Base-by-base conservation (phyloP, 2,888 invertebrate genomes). In the Alviniconcha strummeri region DNA sequence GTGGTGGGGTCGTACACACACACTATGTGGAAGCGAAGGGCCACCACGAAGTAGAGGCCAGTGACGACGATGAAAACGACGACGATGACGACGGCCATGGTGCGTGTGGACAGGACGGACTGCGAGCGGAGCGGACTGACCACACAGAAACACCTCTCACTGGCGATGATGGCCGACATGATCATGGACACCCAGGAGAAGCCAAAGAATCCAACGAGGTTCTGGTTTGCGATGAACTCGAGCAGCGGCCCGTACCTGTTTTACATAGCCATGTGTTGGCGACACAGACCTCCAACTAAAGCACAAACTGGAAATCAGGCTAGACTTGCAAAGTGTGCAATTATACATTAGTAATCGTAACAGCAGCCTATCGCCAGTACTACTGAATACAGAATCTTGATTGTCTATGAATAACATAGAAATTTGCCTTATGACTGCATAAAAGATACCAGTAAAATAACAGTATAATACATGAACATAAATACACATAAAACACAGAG, bases 61-160 rank as follows among this genome's bases (percentile, higher is more conserved):
- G 55, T 5, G 11, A 80, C 54, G 55, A 71, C 80, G 19, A 80
- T 54, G 19, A 55, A 11, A 13, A 67, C 52, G n/a, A 17, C 9
- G n/a, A 36, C 54, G 71, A 80, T 71, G 69, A 80, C 71, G 80
- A 54, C 17, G 8, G 80, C 36, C 54, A 54, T 80, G n/a, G 80
- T 80, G 36, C n/a, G 13, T 9, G 80, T 17, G 13, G 5, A 11
- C 17, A 80, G 69, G 15, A 80, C 5, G 5, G 67, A n/a, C 15
- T 69, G 69, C 9, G 80, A 80, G n/a, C 71, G 69, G n/a, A 80
- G 71, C 2, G 80, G 80, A 19, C 52, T 17, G 71, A 80, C 5
- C 36, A 80, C 80, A 69, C 80, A 80, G 52, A 80, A n/a, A 71
- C 80, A 80, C 64, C 80, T 69, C 9, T 80, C 80, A 9, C 54